These are phyloP conservation scores for Epinotia ramella DNA, from an alignment of 2,888 invertebrate species.

Conservation along the genomic window DNA sequence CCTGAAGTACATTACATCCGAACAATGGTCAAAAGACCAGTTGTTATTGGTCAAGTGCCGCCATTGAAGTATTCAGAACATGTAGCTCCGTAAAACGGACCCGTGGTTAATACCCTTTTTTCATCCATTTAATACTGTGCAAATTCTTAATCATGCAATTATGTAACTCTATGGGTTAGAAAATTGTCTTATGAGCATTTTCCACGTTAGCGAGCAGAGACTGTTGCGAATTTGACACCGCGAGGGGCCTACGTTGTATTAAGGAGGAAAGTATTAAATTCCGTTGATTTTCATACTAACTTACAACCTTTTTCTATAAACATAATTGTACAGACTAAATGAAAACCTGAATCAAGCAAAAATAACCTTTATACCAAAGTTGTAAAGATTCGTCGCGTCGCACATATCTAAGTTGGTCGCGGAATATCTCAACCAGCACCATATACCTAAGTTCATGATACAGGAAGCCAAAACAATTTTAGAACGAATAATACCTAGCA, in stretches of 20 bases:
- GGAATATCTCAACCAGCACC: background rate
- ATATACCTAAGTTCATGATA: background rate
- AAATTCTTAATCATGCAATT: conserved; percentile 7
- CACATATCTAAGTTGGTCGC: background rate
- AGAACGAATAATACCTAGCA: conserved; percentile 17
- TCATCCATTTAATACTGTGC: background rate
- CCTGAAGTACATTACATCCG: too few species aligned
- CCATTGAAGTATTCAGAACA: too few species aligned
- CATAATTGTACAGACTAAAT: background rate
- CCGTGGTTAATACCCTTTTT: background rate
- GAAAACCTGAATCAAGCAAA: background rate
- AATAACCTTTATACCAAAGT: background rate
- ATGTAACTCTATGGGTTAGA: conserved; percentile 20
- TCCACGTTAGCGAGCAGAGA: conserved; percentile 44
- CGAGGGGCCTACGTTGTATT: background rate
- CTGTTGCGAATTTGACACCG: conserved; percentile 46
- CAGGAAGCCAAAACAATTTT: conserved; percentile 37
- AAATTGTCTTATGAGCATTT: conserved; percentile 49
- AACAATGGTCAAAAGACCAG: too few species aligned
- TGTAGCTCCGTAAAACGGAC: too few species aligned
- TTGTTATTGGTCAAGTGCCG: too few species aligned
- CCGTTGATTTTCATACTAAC: background rate
- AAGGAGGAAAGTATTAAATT: background rate
- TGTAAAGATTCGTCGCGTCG: background rate
- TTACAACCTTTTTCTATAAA: background rate